These are phyloP conservation scores for Pseudocheirus occidentalis DNA, from an alignment of 2,797 vertebrate species.

Conservation along the genomic window DNA sequence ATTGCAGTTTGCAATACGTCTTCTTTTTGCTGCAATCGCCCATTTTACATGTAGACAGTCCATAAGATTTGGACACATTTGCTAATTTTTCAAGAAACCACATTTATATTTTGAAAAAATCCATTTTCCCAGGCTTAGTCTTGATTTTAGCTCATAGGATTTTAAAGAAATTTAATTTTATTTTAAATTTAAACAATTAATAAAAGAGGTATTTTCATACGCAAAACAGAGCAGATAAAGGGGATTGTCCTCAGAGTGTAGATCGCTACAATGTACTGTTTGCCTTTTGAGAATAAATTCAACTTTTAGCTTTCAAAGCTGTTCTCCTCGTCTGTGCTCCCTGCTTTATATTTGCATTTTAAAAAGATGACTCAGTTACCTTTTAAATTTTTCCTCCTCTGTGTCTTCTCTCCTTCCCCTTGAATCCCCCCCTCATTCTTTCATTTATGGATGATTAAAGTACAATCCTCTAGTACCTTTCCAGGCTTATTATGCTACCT, in stretches of 20 bases:
- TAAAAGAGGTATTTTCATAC: neutral
- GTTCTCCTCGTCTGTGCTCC: neutral
- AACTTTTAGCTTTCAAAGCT: neutral
- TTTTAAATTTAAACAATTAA: neutral
- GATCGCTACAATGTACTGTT: neutral
- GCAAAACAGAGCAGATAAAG: neutral
- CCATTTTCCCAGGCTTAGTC: neutral
- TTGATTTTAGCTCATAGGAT: neutral
- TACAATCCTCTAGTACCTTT: neutral
- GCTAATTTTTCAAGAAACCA: neutral
- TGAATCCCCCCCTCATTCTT: too few species aligned
- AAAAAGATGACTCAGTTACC: neutral
- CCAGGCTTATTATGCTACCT: neutral
- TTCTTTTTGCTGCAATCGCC: neutral
- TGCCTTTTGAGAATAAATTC: neutral
- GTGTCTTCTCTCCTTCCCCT: neutral
- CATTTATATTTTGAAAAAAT: neutral
- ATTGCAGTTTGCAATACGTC: neutral
- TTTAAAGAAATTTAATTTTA: neutral
- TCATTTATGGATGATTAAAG: too few species aligned
- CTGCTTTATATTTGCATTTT: neutral
- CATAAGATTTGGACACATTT: neutral
- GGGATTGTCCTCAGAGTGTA: neutral
- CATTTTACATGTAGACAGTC: neutral
- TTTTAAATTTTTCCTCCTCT: neutral